phyloP scores from a whole-genome alignment of 2,113 vertebrate species.

The Antechinus flavipes region DNA sequence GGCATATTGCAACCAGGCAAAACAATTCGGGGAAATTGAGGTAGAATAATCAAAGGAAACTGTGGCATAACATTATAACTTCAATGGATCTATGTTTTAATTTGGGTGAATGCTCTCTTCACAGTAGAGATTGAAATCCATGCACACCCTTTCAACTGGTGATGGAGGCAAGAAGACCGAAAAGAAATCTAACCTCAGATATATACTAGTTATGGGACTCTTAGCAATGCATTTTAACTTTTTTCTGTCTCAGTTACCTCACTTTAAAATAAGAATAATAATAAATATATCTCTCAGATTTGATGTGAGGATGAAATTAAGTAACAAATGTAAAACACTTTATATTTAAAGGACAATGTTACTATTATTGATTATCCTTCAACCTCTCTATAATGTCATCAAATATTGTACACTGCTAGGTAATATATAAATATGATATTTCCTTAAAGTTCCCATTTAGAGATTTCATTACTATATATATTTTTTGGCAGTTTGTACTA shows the following conservation, averaged over 20 bases:
- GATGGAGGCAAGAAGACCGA: not conserved
- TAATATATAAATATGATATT: not conserved
- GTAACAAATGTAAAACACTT: not conserved
- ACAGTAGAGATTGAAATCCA: no score
- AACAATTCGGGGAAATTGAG: no score
- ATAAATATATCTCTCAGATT: not conserved
- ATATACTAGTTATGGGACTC: not conserved
- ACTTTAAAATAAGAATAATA: not conserved
- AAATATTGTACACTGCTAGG: not conserved
- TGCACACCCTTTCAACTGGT: no score
- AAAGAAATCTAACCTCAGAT: not conserved
- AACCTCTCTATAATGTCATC: not conserved
- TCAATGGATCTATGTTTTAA: no score
- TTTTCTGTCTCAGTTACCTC: not conserved
- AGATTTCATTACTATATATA: not conserved
- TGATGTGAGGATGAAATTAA: not conserved
- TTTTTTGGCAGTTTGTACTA: not conserved
- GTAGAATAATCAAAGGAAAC: no score
- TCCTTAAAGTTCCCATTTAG: conserved; percentile 1
- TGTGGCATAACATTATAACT: no score
- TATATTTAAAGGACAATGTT: not conserved
- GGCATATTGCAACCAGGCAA: no score
- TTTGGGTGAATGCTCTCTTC: no score
- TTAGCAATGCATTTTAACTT: not conserved
- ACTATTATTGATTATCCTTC: not conserved